A percentile compares a stretch with the other conserved stretches of the same genome.
phyloP scores from a whole-genome alignment of 1,140 invertebrate genomes.

The Eupristina koningsbergeri region DNA sequence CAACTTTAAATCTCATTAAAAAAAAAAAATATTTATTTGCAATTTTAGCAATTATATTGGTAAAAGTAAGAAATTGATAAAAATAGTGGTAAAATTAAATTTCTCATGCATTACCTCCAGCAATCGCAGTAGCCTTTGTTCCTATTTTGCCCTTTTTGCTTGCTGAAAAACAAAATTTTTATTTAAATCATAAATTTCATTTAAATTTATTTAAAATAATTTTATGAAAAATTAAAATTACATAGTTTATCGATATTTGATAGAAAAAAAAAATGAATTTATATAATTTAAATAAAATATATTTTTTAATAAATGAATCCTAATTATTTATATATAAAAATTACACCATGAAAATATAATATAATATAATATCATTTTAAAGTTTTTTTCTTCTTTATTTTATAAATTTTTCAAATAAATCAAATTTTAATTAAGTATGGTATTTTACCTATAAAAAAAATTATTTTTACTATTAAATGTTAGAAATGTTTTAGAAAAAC shows the following conservation, averaged over 20 bases:
- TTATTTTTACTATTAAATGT: not conserved
- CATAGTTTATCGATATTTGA: no score
- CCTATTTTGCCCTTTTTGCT: constrained; percentile 74
- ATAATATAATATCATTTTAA: no score
- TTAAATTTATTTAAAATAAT: no score
- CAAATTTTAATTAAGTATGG: not conserved
- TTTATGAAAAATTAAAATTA: not conserved
- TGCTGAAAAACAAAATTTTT: constrained; percentile 65
- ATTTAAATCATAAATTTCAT: no score
- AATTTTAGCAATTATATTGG: constrained; percentile 5
- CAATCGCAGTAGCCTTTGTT: constrained; percentile 74
- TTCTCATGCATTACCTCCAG: constrained; percentile 79
- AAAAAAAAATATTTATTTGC: not conserved
- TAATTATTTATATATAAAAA: no score
- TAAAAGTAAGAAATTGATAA: constrained; percentile 47
- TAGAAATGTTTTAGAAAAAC: constrained; percentile 37
- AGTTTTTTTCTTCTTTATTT: no score
- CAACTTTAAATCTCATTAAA: constrained; percentile 19
- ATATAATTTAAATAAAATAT: no score
- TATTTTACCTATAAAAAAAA: not conserved
- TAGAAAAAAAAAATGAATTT: no score
- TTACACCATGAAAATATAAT: no score
- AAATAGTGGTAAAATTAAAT: constrained; percentile 62
- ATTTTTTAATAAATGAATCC: no score
- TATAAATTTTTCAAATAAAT: not conserved